Evolutionary conservation across 1,140 invertebrate genomes (phyloP), one percentile per base, ranked within the genome.

Genomic region (Leptopilina clavipes): DNA sequence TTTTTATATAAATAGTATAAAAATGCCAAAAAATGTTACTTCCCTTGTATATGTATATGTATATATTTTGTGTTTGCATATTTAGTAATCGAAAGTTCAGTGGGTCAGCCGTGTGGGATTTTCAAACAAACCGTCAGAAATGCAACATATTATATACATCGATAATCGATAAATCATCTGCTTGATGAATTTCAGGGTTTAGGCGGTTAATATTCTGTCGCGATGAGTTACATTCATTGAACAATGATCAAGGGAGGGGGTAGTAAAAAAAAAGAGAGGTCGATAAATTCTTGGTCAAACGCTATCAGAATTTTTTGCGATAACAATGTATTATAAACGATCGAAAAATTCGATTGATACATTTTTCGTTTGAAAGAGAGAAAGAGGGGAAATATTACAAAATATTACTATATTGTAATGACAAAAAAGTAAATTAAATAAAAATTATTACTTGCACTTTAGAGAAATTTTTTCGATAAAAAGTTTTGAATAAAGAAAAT

Each of bases 201-300:
- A 52, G 44, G 10, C 6, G 48, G n/a, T 6, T 52, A 52, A 17
- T n/a, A 52, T n/a, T 48, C 44, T 48, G 44, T 52, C 14, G 48
- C 14, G 48, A 31, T 31, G 25, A n/a, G 14, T 52, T 52, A 52
- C 14, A 52, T 31, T 54, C 17, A 18, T 70, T 70, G 19, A 54
- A 22, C 48, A 73, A 79, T 70, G 37, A 40, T 9, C 25, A 31
- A 31, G 8, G 25, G 25, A 40, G 37, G 37, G 9, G 9, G 9
- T 3, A 40, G 9, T 3, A 40, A 40, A 40, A 40, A 40, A 40
- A 40, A 79, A 82, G 65, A 74, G 76, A 80, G 31, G 56, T 83
- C 12, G 74, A 79, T 75, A 76, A 75, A 78, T 78, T 84, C 72
- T 75, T 43, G 78, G 44, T 83, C 80, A 77, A 77, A 72, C 73